Base-by-base conservation (phyloP, 2,797 vertebrate species). In the Phaenicophaeus curvirostris region DNA sequence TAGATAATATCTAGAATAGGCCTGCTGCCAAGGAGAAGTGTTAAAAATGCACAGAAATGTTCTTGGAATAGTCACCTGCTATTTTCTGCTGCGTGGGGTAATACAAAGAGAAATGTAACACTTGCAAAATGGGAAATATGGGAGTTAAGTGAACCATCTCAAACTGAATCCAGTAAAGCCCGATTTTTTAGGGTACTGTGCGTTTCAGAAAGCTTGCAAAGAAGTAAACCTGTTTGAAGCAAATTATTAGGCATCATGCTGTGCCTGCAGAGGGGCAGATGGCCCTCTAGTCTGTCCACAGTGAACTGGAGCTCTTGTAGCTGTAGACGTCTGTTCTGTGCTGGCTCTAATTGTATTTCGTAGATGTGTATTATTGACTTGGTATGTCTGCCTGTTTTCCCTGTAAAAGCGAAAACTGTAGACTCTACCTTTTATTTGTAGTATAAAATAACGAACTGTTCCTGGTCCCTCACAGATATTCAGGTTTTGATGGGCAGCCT, bases 401-500 rank as follows among this genome's bases (percentile, higher is more conserved):
- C 0, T 6, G 25, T 62, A 27, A 58, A 65, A 84, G 28, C 39
- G 63, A 2, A 17, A 65, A 21, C 33, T 30, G 57, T 28, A 68
- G 50, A 3, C 2, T 1, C 37, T 37, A 4, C 37, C 9, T 82
- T 59, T 35, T 18, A 23, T 39, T 35, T 67, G 15, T 25, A 16
- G 8, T 6, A 5, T 73, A 2, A 92, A 85, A 46, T 17, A 37
- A 35, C 6, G 75, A 33, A 21, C 37, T 72, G 21, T 80, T 81
- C 37, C 80, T 88, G 31, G 5, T 88, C 62, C 78, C 92, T 85
- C 25, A 3, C 92, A 98, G 98, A 98, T 90, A 98, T 98, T 82
- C 98, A 98, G 96, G 98, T 98, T 46, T 95, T 98, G 89, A 98
- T 98, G 98, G 98, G 98, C 81, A 98, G 98, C 95, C 97, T 98